A percentile compares a stretch with the other conserved stretches of the same genome.
Evolutionary conservation across 2,888 invertebrate species (phyloP).

Genomic region (Keiferia lycopersicella): DNA sequence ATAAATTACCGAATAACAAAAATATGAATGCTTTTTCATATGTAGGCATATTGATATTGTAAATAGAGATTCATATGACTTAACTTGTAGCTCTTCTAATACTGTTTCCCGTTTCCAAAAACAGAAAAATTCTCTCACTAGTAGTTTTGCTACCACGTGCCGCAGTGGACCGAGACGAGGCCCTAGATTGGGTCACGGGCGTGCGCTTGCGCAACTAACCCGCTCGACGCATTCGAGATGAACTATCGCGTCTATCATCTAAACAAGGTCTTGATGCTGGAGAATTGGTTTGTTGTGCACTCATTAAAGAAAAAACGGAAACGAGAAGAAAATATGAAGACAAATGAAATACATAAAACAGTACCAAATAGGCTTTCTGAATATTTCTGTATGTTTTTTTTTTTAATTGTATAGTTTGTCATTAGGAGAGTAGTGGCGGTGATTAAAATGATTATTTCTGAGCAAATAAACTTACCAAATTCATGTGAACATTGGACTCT

Average conservation of each 20-base stretch:
- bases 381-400: no score
- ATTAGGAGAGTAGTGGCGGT: no score
- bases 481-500: not conserved
- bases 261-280: not conserved
- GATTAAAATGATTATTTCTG: not conserved
- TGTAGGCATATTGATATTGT: no score
- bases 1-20: not conserved
- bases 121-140: not conserved
- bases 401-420: no score
- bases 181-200: constrained; percentile 46
- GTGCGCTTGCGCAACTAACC: constrained; percentile 47
- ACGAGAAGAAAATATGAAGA: no score
- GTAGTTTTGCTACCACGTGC: constrained; percentile 56
- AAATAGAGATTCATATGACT: no score
- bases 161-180: constrained; percentile 66
- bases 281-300: not conserved
- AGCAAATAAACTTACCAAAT: not conserved
- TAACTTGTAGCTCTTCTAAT: no score
- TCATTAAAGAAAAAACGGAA: not conserved
- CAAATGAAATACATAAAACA: no score
- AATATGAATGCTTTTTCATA: no score
- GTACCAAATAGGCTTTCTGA: no score
- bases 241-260: constrained; percentile 14
- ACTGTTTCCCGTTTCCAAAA: not conserved
- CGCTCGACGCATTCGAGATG: constrained; percentile 35